Evolutionary conservation across 35 echinoderm and acorn worm species (phyloP).

Genomic region (Anneissia japonica): DNA sequence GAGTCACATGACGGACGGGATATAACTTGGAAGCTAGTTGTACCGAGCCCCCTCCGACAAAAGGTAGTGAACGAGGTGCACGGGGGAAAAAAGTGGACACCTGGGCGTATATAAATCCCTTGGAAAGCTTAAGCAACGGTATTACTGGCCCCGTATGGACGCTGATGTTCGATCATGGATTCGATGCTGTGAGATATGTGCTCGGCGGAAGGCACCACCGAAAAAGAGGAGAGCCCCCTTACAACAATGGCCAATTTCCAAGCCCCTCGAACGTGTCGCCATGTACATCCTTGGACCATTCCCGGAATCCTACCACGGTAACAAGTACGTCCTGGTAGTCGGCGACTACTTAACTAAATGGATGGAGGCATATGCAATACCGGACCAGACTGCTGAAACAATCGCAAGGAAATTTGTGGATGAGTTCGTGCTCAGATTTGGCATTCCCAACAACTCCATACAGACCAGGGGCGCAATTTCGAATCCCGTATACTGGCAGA

Average conservation of each 20-base stretch:
- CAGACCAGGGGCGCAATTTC: slow-evolving; percentile 37
- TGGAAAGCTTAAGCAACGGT: slow-evolving; percentile 9
- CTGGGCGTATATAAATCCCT: slow-evolving; percentile 36
- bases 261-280: not conserved
- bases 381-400: slow-evolving; percentile 19
- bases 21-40: slow-evolving; percentile 6
- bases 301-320: slow-evolving; percentile 9
- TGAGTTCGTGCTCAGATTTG: slow-evolving; percentile 32
- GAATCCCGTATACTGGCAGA: slow-evolving; percentile 12
- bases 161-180: slow-evolving; percentile 27
- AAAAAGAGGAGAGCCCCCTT: slow-evolving; percentile 29
- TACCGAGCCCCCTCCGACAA: not conserved
- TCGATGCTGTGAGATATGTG: slow-evolving; percentile 37
- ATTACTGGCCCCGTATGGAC: slow-evolving; percentile 44
- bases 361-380: slow-evolving; percentile 42
- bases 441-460: slow-evolving; percentile 25
- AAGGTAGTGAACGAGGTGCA: not conserved
- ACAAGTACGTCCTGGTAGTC: slow-evolving; percentile 33
- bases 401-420: slow-evolving; percentile 19
- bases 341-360: slow-evolving; percentile 55
- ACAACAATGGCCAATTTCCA: slow-evolving; percentile 12
- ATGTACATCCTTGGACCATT: slow-evolving; percentile 45
- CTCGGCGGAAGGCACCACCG: slow-evolving; percentile 24
- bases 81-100: too few species aligned
- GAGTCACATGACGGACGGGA: slow-evolving; percentile 6